A percentile compares a stretch with the other conserved stretches of the same genome.
phyloP scores from a whole-genome alignment of 2,797 vertebrate genomes.

The Salarias fasciatus region DNA sequence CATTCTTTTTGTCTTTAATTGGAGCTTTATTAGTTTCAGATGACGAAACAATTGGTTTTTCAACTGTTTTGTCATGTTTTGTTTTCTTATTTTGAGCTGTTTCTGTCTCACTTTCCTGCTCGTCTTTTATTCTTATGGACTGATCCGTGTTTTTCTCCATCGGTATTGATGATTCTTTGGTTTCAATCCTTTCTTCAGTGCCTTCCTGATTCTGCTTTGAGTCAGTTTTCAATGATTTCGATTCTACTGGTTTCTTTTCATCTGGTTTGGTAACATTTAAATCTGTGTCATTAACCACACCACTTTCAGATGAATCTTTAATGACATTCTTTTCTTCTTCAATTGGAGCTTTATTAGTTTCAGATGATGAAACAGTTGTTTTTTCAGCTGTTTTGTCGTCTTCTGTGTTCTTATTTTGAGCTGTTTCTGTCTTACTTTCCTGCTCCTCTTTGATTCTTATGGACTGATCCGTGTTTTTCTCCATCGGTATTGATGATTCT shows the following conservation, averaged over 20 bases:
- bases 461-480: slow-evolving; percentile 7
- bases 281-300: background rate
- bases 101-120: slow-evolving; percentile 2
- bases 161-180: background rate
- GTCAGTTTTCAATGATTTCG: too few relatives aligned
- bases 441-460: background rate
- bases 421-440: background rate
- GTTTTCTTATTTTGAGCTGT: too few relatives aligned
- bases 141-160: slow-evolving; percentile 13
- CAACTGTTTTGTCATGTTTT: too few relatives aligned
- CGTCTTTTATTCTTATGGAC: too few relatives aligned
- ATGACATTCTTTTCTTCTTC: background rate
- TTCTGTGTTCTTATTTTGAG: too few relatives aligned
- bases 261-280: too few relatives aligned
- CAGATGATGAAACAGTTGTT: too few relatives aligned
- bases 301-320: background rate
- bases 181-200: slow-evolving; percentile 1
- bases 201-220: background rate
- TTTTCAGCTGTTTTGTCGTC: too few relatives aligned
- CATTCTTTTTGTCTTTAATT: background rate
- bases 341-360: background rate
- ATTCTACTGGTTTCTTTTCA: too few relatives aligned
- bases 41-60: too few relatives aligned
- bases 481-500: background rate
- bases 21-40: background rate